These are phyloP conservation scores for Pteronotus mesoamericanus DNA, from an alignment of 2,797 vertebrate genomes.

Conservation along the genomic window DNA sequence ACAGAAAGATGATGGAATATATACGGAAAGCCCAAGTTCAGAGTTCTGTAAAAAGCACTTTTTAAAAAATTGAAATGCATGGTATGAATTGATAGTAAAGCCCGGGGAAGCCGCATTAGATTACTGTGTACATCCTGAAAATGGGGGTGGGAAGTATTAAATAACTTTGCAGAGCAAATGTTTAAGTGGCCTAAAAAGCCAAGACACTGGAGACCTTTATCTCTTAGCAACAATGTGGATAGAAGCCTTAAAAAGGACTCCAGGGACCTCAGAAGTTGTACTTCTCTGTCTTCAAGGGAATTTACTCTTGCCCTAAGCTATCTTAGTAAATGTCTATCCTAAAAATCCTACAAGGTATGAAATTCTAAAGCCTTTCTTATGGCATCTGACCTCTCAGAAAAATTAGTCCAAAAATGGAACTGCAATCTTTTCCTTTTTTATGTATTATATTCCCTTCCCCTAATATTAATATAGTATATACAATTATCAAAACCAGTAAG, in stretches of 20 bases:
- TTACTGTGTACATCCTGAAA: neutral
- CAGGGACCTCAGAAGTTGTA: neutral
- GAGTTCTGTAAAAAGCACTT: neutral
- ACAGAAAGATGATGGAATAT: neutral
- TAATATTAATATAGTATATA: neutral
- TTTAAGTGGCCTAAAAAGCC: neutral
- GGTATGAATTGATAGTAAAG: neutral
- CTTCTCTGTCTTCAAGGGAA: neutral
- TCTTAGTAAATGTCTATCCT: neutral
- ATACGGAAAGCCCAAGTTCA: neutral
- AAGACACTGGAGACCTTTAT: neutral
- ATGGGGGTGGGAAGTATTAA: neutral
- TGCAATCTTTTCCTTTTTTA: neutral
- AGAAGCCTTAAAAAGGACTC: neutral
- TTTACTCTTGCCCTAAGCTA: neutral
- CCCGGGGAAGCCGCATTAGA: neutral
- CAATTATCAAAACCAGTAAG: neutral
- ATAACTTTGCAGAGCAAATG: neutral
- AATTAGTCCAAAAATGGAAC: neutral
- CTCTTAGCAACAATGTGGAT: neutral
- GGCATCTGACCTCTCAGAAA: neutral
- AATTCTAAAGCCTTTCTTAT: conserved; percentile 4
- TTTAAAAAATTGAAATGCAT: neutral
- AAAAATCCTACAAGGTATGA: neutral
- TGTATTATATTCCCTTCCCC: neutral